A percentile compares a stretch with the other conserved stretches of the same genome.
Conservation (phyloP, 2,888 invertebrate species). For the Crioceris asparagi region DNA sequence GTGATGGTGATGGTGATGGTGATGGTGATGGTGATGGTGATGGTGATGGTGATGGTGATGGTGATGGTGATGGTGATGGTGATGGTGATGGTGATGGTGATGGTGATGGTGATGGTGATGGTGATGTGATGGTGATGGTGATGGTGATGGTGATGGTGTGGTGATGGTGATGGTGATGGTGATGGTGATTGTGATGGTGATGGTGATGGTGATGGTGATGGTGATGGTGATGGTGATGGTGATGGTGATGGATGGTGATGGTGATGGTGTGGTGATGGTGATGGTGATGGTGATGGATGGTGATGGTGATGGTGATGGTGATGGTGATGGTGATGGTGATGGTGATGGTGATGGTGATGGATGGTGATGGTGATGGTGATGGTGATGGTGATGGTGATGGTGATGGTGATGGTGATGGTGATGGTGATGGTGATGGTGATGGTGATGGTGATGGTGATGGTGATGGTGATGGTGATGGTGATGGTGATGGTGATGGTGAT, state of each 20-base stretch:
- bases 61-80: constrained; percentile 1
- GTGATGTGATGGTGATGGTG: no score
- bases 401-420: constrained; percentile 2
- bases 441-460: constrained; percentile 1
- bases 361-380: constrained; percentile 2
- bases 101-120: no score
- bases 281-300: no score
- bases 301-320: no score
- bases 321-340: no score
- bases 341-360: no score
- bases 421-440: constrained; percentile 2
- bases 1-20: constrained; percentile 1
- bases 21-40: constrained; percentile 2
- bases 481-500: constrained; percentile 2
- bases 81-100: constrained; percentile 2
- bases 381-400: constrained; percentile 1
- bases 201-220: no score
- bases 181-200: no score
- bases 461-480: constrained; percentile 2
- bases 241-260: no score
- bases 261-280: no score
- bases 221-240: constrained; percentile 1
- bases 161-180: no score
- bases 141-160: no score
- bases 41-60: constrained; percentile 1